Percentiles rank a stretch among this genome's conserved stretches.
These are phyloP conservation scores for Myopa testacea DNA, from an alignment of 2,888 invertebrate genomes.

Conservation along the genomic window DNA sequence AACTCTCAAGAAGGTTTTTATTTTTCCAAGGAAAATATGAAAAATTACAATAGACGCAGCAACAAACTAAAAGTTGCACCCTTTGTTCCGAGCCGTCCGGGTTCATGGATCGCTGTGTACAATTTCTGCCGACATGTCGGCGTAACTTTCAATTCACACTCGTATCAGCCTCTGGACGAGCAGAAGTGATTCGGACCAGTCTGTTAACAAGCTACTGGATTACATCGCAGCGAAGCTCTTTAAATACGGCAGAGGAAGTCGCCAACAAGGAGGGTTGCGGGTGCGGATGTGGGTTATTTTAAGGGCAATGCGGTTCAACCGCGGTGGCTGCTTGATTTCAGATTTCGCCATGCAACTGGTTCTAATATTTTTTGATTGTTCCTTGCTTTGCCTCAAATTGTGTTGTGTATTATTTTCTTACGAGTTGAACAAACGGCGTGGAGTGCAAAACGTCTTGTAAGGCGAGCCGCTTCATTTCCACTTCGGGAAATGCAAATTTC, in stretches of 20 bases:
- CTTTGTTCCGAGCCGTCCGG: neutral
- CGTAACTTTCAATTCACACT: constrained; percentile 36
- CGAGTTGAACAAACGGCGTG: neutral
- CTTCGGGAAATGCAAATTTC: constrained; percentile 16
- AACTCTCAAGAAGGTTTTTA: no score
- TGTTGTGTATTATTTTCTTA: neutral
- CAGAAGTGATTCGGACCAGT: constrained; percentile 19
- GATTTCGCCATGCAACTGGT: constrained; percentile 25
- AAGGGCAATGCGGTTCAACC: neutral
- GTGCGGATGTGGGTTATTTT: neutral
- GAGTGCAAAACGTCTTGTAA: neutral
- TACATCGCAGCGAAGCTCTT: constrained; percentile 10
- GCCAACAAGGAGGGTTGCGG: neutral
- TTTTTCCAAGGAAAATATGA: no score
- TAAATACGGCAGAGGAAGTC: neutral
- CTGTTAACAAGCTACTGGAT: constrained; percentile 38
- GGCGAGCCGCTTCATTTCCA: neutral
- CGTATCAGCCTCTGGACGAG: constrained; percentile 15
- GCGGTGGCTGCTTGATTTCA: constrained; percentile 18
- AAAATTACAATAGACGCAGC: neutral
- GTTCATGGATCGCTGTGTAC: neutral
- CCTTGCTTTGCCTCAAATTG: neutral
- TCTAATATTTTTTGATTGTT: neutral
- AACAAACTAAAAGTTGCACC: no score
- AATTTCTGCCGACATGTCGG: constrained; percentile 14